Conservation (phyloP, 2,888 invertebrate genomes). For the Drosophila melanosoma region DNA sequence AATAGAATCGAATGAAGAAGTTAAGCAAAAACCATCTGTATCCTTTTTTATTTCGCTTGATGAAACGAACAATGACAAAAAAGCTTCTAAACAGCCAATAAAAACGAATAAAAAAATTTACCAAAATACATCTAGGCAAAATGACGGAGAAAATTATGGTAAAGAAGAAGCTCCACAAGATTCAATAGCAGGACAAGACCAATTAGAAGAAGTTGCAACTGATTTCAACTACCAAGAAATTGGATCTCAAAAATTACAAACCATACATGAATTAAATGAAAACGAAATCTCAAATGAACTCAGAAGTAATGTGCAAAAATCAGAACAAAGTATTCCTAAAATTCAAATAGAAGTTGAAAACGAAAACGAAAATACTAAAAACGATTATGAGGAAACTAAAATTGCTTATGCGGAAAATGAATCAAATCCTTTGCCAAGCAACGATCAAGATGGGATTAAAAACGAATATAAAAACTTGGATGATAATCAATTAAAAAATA, state of each 20-base stretch:
- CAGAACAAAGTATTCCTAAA: not conserved
- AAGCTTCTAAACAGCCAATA: conserved; percentile 48
- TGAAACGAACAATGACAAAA: conserved; percentile 38
- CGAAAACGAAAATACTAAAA: not conserved
- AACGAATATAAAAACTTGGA: not conserved
- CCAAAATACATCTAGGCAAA: not conserved
- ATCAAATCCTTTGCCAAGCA: not conserved
- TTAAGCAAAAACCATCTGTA: conserved; percentile 53
- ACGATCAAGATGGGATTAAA: not conserved
- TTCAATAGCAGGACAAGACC: conserved; percentile 8
- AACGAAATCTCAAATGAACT: conserved; percentile 45
- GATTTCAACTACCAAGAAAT: conserved; percentile 46
- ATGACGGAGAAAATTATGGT: not conserved
- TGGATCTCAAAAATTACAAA: conserved; percentile 53
- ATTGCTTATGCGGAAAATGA: not conserved
- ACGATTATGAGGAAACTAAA: not conserved
- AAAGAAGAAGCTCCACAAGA: not conserved
- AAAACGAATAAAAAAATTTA: not conserved
- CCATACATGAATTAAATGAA: conserved; percentile 66
- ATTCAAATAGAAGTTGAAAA: not conserved
- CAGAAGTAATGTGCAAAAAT: conserved; percentile 1
- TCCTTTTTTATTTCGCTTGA: conserved; percentile 73
- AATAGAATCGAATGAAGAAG: conserved; percentile 16
- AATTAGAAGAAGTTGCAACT: conserved; percentile 14
- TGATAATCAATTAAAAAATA: not conserved